These are phyloP conservation scores for Pinctada fucata DNA, from an alignment of 2,888 invertebrate species.

Conservation along the genomic window DNA sequence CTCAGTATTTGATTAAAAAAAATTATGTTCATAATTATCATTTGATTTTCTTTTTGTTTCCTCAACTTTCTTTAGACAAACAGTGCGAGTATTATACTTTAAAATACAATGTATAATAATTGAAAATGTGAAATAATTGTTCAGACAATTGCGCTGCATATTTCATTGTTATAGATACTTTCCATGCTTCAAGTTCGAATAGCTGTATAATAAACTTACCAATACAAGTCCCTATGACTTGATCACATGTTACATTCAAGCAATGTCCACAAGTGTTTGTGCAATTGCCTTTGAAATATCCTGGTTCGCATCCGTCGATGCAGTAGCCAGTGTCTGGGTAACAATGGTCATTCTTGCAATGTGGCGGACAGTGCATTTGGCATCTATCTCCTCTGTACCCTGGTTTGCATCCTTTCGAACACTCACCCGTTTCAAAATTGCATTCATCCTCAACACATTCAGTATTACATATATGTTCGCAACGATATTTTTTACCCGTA, in stretches of 20 bases:
- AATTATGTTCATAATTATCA: too few relatives aligned
- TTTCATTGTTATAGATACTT: too few relatives aligned
- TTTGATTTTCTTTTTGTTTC: too few relatives aligned
- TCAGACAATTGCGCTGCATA: too few relatives aligned
- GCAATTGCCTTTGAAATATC: background rate
- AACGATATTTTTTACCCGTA: background rate
- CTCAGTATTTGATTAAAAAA: too few relatives aligned
- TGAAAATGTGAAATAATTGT: too few relatives aligned
- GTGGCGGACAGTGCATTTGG: background rate
- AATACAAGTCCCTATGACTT: background rate
- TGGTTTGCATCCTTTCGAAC: conserved; percentile 9
- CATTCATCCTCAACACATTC: conserved; percentile 15
- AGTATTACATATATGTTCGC: conserved; percentile 4
- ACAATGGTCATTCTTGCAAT: conserved; percentile 1
- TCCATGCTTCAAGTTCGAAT: too few relatives aligned
- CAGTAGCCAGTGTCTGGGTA: conserved; percentile 14
- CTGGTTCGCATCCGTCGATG: background rate
- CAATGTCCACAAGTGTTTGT: background rate
- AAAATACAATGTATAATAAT: too few relatives aligned
- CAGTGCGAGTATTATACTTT: too few relatives aligned
- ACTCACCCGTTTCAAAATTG: background rate
- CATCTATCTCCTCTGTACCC: conserved; percentile 6
- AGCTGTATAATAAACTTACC: background rate
- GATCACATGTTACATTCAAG: background rate
- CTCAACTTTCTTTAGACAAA: too few relatives aligned